Percentiles rank a stretch among this genome's conserved stretches.
These are phyloP conservation scores for Helarctos malayanus DNA, from an alignment of 2,797 vertebrate species.

Conservation along the genomic window DNA sequence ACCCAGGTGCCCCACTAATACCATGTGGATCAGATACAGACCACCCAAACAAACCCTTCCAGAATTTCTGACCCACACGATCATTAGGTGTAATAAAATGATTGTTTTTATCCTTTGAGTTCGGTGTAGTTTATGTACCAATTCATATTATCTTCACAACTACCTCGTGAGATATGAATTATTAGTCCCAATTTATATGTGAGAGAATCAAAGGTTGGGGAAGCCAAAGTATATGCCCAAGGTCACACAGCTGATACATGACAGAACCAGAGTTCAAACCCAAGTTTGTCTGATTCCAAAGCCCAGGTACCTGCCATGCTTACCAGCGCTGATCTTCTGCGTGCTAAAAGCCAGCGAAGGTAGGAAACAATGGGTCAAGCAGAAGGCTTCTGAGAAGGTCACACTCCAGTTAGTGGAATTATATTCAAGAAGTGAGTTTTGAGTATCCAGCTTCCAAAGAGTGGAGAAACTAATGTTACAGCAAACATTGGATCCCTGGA, in stretches of 20 bases:
- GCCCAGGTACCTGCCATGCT: neutral
- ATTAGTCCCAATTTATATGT: neutral
- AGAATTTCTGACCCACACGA: neutral
- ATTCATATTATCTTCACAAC: neutral
- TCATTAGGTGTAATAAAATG: neutral
- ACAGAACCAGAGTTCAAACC: neutral
- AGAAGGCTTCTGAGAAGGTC: neutral
- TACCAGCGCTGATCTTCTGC: neutral
- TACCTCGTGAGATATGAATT: neutral
- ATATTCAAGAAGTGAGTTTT: neutral
- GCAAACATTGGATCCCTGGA: neutral
- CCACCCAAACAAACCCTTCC: neutral
- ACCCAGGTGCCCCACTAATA: neutral
- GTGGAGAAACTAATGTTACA: neutral
- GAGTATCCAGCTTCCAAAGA: neutral
- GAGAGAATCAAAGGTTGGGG: neutral
- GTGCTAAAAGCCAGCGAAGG: neutral
- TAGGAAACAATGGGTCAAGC: neutral
- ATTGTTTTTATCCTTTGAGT: slow-evolving; percentile 18
- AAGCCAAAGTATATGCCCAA: neutral
- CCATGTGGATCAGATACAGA: neutral
- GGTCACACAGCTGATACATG: neutral
- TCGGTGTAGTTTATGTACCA: neutral
- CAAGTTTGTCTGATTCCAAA: neutral
- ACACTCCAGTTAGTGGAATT: no score